Evolutionary conservation across 2,113 vertebrate species (phyloP).

Genomic region (Phrynosoma platyrhinos): DNA sequence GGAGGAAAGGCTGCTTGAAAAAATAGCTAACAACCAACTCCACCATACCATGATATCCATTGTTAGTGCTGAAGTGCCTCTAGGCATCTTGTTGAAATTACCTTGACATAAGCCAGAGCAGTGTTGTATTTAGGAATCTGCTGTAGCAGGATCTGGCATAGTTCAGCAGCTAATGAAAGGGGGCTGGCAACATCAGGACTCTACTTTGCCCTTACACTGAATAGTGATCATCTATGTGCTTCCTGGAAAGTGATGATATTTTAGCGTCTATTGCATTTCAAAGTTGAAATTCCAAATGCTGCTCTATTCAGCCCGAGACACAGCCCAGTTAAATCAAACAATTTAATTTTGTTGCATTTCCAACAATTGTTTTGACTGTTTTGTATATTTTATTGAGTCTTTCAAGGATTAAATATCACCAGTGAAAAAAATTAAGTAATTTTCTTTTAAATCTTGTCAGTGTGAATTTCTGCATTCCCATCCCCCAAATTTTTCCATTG

Average conservation of each 20-base stretch:
- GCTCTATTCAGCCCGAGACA: neutral
- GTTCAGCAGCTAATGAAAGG: neutral
- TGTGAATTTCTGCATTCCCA: no score
- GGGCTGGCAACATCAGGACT: neutral
- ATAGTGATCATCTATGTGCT: neutral
- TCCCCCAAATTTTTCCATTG: no score
- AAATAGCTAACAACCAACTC: neutral
- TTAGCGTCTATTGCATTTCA: neutral
- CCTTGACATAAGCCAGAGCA: constrained; percentile 24
- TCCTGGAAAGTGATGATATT: neutral
- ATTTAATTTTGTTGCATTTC: no score
- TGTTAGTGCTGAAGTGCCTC: neutral
- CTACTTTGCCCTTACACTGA: neutral
- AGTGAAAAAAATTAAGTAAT: no score
- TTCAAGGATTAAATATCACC: no score
- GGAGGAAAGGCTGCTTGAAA: neutral
- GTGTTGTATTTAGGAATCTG: constrained; percentile 8
- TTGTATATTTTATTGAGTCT: no score
- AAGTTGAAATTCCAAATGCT: neutral
- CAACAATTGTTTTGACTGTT: no score
- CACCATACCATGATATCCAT: neutral
- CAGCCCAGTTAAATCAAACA: no score
- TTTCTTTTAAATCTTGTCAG: no score
- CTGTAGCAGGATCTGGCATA: neutral
- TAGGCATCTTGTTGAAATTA: constrained; percentile 19